These are phyloP conservation scores for Corythornis madagascariensis DNA, from an alignment of 2,113 vertebrate species.

Conservation along the genomic window DNA sequence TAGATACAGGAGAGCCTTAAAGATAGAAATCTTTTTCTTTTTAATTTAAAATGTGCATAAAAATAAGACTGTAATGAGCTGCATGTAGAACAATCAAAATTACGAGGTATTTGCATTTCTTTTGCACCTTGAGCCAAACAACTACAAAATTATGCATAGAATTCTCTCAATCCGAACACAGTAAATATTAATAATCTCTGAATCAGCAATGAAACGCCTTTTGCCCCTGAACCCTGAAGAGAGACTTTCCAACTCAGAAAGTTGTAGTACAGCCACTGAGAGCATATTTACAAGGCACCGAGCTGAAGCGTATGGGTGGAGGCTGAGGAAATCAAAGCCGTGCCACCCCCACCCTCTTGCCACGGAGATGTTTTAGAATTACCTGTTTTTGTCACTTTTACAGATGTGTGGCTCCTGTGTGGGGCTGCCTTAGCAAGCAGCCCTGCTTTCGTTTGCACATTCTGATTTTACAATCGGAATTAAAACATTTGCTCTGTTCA, in stretches of 20 bases:
- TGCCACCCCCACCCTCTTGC: background rate
- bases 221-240: conserved; percentile 28
- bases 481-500: conserved; percentile 70
- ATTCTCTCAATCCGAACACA: conserved; percentile 60
- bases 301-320: background rate
- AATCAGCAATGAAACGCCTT: conserved; percentile 50
- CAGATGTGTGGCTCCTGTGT: background rate
- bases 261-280: conserved; percentile 1
- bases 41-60: conserved; percentile 51
- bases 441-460: background rate
- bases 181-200: conserved; percentile 68
- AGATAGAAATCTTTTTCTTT: conserved; percentile 29
- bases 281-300: background rate
- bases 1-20: background rate
- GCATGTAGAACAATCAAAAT: conserved; percentile 51
- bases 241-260: conserved; percentile 9
- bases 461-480: conserved; percentile 49
- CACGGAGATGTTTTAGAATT: background rate
- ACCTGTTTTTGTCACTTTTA: conserved; percentile 55
- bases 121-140: conserved; percentile 58
- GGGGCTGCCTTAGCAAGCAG: background rate
- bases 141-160: conserved; percentile 56
- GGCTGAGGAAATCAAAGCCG: background rate
- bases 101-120: conserved; percentile 54
- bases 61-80: conserved; percentile 55